A percentile compares a stretch with the other conserved stretches of the same genome.
Evolutionary conservation across 2,888 invertebrate genomes (phyloP).

Genomic region (Invenusta paracnida): DNA sequence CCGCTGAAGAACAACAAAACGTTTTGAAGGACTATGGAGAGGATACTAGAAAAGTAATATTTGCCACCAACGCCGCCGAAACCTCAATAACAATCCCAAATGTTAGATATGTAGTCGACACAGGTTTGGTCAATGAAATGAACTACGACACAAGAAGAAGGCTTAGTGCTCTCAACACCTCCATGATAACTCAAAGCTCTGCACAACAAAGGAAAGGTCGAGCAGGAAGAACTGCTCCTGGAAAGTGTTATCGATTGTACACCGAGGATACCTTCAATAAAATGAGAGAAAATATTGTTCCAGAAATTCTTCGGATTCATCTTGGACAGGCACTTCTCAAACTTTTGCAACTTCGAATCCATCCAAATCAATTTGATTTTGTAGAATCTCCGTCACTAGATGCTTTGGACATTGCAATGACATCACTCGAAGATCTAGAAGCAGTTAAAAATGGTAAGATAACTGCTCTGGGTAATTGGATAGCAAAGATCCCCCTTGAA

Average conservation of each 20-base stretch:
- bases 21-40: constrained; percentile 98
- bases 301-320: too few species aligned
- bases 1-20: constrained; percentile 96
- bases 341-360: too few species aligned
- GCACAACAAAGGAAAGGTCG: constrained; percentile 94
- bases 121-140: constrained; percentile 98
- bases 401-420: too few species aligned
- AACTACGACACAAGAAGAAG: constrained; percentile 48
- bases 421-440: too few species aligned
- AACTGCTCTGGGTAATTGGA: too few species aligned
- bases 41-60: constrained; percentile 87
- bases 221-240: constrained; percentile 94
- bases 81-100: constrained; percentile 97
- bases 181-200: constrained; percentile 57
- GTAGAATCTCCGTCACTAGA: too few species aligned
- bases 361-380: too few species aligned
- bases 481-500: too few species aligned
- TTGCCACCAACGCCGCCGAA: constrained; percentile 98
- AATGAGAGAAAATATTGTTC: too few species aligned
- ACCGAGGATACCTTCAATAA: too few species aligned
- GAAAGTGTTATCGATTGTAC: constrained; percentile 90
- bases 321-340: too few species aligned
- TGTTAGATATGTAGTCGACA: constrained; percentile 97
- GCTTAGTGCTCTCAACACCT: constrained; percentile 49
- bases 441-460: too few species aligned